These are phyloP conservation scores for Agonopterix alstromeriana DNA, from an alignment of 2,888 invertebrate species.

Conservation along the genomic window DNA sequence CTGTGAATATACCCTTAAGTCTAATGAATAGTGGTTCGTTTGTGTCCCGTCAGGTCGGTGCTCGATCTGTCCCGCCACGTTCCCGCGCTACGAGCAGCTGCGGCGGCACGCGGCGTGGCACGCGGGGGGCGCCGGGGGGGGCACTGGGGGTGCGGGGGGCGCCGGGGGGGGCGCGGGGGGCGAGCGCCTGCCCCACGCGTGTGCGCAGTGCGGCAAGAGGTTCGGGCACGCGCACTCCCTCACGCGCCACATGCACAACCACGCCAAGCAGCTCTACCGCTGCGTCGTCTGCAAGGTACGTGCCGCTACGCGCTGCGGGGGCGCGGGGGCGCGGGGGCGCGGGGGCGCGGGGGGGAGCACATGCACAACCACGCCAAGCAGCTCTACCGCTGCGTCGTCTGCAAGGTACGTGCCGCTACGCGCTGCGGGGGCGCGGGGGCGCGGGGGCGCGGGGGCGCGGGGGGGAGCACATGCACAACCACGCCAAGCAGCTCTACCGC, in stretches of 20 bases:
- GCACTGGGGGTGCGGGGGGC: constrained; percentile 22
- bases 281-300: constrained; percentile 67
- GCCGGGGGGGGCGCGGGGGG: constrained; percentile 24
- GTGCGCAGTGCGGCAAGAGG: constrained; percentile 62
- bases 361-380: constrained; percentile 69
- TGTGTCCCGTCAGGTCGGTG: constrained; percentile 41
- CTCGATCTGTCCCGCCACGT: constrained; percentile 44
- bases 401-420: constrained; percentile 36
- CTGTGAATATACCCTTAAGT: too few relatives aligned
- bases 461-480: too few relatives aligned
- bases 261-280: constrained; percentile 64
- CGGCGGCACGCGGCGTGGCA: constrained; percentile 48
- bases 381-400: constrained; percentile 67
- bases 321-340: too few relatives aligned
- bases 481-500: too few relatives aligned
- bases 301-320: too few relatives aligned
- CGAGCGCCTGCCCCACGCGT: constrained; percentile 41
- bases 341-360: constrained; percentile 13
- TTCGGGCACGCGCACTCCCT: constrained; percentile 63
- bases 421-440: too few relatives aligned
- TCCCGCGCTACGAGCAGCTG: constrained; percentile 62
- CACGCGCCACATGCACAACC: constrained; percentile 66
- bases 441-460: too few relatives aligned
- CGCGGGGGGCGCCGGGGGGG: constrained; percentile 23
- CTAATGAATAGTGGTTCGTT: too few relatives aligned